phyloP scores from a whole-genome alignment of 2,113 vertebrate genomes.

The Azemiops feae region DNA sequence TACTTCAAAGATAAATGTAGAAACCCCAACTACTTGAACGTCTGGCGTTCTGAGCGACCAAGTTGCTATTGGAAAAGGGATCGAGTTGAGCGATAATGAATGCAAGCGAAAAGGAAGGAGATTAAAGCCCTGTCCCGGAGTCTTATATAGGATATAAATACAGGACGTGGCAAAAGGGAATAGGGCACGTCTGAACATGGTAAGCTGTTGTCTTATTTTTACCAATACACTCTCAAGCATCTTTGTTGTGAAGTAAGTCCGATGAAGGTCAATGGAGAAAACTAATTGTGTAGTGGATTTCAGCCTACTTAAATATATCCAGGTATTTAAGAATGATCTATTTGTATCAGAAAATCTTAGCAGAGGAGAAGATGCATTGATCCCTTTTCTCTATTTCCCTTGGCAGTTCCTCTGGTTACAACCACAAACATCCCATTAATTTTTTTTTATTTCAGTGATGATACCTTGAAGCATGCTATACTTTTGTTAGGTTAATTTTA shows the following conservation, averaged over 20 bases:
- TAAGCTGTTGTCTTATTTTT: slow-evolving; percentile 30
- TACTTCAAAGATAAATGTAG: neutral
- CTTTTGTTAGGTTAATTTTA: neutral
- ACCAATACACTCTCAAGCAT: no score
- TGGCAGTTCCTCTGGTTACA: neutral
- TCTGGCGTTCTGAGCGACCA: neutral
- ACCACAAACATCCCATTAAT: neutral
- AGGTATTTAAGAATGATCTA: neutral
- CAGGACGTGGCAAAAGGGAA: neutral
- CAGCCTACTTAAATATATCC: neutral
- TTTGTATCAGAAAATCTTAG: neutral
- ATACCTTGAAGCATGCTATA: neutral
- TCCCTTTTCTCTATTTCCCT: neutral
- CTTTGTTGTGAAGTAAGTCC: neutral
- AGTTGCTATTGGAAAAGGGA: fast-evolving
- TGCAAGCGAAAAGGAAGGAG: neutral
- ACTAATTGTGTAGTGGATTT: neutral
- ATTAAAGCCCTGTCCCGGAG: fast-evolving
- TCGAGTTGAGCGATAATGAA: fast-evolving
- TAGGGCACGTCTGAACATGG: slow-evolving; percentile 36
- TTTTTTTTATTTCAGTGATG: neutral
- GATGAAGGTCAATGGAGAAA: neutral
- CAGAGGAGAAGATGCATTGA: neutral
- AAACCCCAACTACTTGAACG: fast-evolving
- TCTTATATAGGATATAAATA: fast-evolving